Evolutionary conservation across 2,888 invertebrate species (phyloP), one percentile per base, ranked within the genome.

Genomic region (Drosophila eohydei): DNA sequence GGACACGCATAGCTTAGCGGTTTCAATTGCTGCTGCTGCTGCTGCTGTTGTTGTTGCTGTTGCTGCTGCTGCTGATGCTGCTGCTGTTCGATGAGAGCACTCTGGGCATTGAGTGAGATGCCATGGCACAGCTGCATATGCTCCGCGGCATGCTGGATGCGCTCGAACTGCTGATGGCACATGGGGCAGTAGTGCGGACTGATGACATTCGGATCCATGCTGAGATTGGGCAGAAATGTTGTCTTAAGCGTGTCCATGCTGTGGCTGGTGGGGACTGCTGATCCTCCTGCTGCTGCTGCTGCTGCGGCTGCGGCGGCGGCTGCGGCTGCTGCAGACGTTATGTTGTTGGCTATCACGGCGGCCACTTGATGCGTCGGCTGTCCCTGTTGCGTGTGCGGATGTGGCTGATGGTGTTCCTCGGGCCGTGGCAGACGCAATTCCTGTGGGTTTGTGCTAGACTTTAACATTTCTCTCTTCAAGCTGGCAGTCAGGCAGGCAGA

Each of bases 81-180:
- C 61, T 58, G 86, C 52, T 71, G 84, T 52, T 88, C 79, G 65
- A 89, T 74, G 41, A 83, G 77, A 46, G 81, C 75, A 30, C 83
- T 81, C 34, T 86, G 88, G 32, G 86, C 70, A 41, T 86, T 83
- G n/a, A 88, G 44, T 30, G 84, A 51, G 26, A 89, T 75, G 52
- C 91, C 91, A 66, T 92, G 92, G 41, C 90, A 91, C 34, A 92
- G 76, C 54, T 92, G 92, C 92, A 92, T 91, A 70, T 92, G 92
- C 50, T 92, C 92, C 1, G 91, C 83, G 6, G 85, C 90, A 62
- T 91, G 89, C 65, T 92, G 92, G 14, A 89, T 82, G 26, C 92
- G 85, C 43, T 91, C 91, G 59, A 92, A 92, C 67, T 92, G 91
- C 75, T 92, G 92, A n/a, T 92, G 92, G 72, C 92, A 92, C 87